A percentile compares a stretch with the other conserved stretches of the same genome.
Conservation (phyloP, 2,797 vertebrate genomes). For the Gobionotothen gibberifrons region DNA sequence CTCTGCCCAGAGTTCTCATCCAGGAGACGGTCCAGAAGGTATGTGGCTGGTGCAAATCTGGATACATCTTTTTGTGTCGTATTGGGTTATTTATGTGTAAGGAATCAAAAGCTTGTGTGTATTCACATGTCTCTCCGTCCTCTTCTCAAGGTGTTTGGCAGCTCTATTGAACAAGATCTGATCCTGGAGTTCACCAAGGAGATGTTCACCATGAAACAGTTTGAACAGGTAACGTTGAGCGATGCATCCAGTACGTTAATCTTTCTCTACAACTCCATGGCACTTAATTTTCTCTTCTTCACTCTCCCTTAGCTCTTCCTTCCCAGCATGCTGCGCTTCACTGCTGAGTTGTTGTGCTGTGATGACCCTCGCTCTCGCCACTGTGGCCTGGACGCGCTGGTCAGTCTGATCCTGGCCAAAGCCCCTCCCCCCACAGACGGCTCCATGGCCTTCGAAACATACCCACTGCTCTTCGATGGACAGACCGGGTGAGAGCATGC, state of each 20-base stretch:
- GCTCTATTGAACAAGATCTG: constrained; percentile 82
- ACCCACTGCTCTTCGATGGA: constrained; percentile 90
- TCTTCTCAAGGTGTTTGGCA: constrained; percentile 87
- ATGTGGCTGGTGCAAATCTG: constrained; percentile 16
- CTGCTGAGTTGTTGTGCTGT: constrained; percentile 80
- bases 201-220: constrained; percentile 93
- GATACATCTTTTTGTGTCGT: too few species aligned
- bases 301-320: constrained; percentile 88
- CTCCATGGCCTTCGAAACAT: constrained; percentile 96
- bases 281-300: not conserved
- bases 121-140: not conserved
- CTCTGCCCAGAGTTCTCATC: constrained; percentile 83
- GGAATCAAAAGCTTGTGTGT: not conserved
- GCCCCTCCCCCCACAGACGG: constrained; percentile 91
- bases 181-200: constrained; percentile 91
- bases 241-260: rapidly evolving
- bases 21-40: constrained; percentile 90
- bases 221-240: constrained; percentile 89
- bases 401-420: constrained; percentile 93
- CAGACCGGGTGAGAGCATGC: constrained; percentile 83
- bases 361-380: constrained; percentile 75
- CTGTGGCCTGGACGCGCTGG: constrained; percentile 85
- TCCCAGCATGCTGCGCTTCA: constrained; percentile 89
- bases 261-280: not conserved
- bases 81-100: not conserved